phyloP scores from a whole-genome alignment of 2,888 invertebrate genomes.

The Eulithis testata region DNA sequence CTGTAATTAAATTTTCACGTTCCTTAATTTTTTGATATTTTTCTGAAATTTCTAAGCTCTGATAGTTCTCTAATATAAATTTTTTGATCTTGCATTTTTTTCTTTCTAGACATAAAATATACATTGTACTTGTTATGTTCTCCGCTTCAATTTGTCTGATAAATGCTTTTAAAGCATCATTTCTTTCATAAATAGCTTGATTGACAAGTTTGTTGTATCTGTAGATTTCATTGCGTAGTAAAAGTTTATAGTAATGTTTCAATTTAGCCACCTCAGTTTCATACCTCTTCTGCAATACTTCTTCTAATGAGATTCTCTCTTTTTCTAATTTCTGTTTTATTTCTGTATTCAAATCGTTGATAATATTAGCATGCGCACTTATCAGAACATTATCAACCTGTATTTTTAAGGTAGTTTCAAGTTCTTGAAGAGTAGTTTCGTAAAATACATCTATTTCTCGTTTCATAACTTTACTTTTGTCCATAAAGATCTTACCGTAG shows the following conservation, averaged over 20 bases:
- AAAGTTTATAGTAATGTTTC: constrained; percentile 65
- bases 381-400: constrained; percentile 60
- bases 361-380: constrained; percentile 58
- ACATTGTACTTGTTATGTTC: constrained; percentile 71
- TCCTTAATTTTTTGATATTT: constrained; percentile 62
- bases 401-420: constrained; percentile 63
- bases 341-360: constrained; percentile 63
- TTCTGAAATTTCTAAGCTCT: constrained; percentile 59
- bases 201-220: constrained; percentile 60
- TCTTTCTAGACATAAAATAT: constrained; percentile 72
- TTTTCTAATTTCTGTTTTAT: constrained; percentile 61
- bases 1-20: constrained; percentile 54
- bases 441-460: constrained; percentile 66
- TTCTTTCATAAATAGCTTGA: constrained; percentile 60
- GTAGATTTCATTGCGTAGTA: constrained; percentile 63
- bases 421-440: constrained; percentile 64
- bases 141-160: constrained; percentile 66
- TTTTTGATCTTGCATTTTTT: constrained; percentile 74
- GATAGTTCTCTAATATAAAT: constrained; percentile 65
- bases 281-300: constrained; percentile 56
- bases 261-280: constrained; percentile 62
- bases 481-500: constrained; percentile 58
- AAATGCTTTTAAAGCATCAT: constrained; percentile 69
- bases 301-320: constrained; percentile 59
- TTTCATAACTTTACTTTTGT: constrained; percentile 65